Conservation (phyloP, 2,888 invertebrate species). For the Epinotia nisella region DNA sequence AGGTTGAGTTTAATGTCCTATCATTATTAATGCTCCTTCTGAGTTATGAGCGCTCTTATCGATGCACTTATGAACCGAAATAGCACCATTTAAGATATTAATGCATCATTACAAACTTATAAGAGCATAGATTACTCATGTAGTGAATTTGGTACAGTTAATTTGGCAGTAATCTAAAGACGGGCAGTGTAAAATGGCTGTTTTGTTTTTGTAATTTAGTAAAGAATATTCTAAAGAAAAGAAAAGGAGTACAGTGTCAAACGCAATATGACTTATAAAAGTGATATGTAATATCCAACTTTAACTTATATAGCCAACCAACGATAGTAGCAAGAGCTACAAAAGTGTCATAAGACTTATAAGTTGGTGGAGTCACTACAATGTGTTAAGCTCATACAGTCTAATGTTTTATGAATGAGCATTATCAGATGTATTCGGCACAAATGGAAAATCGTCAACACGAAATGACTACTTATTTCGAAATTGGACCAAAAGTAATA, state of each 20-base stretch:
- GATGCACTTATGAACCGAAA: slow-evolving; percentile 71
- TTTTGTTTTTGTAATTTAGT: background rate
- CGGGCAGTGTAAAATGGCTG: background rate
- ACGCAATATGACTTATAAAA: too few species aligned
- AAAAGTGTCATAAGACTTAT: background rate
- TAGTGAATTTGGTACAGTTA: slow-evolving; percentile 8
- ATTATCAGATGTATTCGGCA: too few species aligned
- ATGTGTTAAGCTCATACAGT: background rate
- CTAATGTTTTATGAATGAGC: background rate
- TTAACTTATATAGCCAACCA: too few species aligned
- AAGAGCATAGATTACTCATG: slow-evolving; percentile 21
- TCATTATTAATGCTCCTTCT: slow-evolving; percentile 63
- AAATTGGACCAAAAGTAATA: too few species aligned
- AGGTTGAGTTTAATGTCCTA: slow-evolving; percentile 60
- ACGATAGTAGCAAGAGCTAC: too few species aligned
- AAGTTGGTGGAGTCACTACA: background rate
- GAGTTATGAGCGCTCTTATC: slow-evolving; percentile 61
- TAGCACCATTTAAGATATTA: slow-evolving; percentile 65
- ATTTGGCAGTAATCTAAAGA: slow-evolving; percentile 15
- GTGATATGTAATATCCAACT: too few species aligned
- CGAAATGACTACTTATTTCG: too few species aligned
- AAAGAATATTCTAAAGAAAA: too few species aligned
- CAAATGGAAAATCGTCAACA: too few species aligned
- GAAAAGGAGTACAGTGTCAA: too few species aligned
- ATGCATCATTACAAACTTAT: slow-evolving; percentile 60